Evolutionary conservation across 1,140 invertebrate genomes (phyloP), one percentile per base, ranked within the genome.

Genomic region (Euglossa dilemma): DNA sequence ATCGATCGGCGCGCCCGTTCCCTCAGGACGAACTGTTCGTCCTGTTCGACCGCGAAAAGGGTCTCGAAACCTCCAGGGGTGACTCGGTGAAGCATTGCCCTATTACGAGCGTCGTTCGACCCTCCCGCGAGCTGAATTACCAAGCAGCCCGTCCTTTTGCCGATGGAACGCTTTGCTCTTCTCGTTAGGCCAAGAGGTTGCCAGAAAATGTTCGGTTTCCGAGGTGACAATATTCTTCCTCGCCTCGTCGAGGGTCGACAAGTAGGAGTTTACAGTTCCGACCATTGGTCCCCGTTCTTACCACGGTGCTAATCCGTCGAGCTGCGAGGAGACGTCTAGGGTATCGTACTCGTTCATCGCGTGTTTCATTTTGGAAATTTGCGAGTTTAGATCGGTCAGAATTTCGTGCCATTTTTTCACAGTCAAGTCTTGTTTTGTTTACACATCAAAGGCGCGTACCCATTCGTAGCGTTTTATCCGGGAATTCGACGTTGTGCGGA

Each of bases 51-150:
- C 75, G 59, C 59, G 72, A 64, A 81, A 81, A 85, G 64, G 69
- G 56, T 82, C 54, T 47, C 43, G 67, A 56, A 52, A 70, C 11
- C 74, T 77, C 50, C 36, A 0, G 36, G 52, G 76, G n/a, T 82
- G 74, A 57, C 63, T 64, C 50, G 54, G 56, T 67, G 76, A 80
- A 71, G 87, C 87, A 88, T 89, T 80, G 77, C 76, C 79, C 87
- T 87, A 88, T 89, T 88, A 89, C 83, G 64, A 69, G 47, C 71
- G 70, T 67, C 78, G 85, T 82, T 74, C 78, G 59, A 78, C 78
- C 74, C 66, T 50, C 56, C 18, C 64, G 80, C 86, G 75, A 80
- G 57, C 84, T 74, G 87, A 89, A 89, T 89, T 66, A 56, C 83
- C 87, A 89, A 88, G 80, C 73, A 77, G 71, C 50, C 4, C 77